A percentile compares a stretch with the other conserved stretches of the same genome.
Evolutionary conservation across 2,888 invertebrate species (phyloP).

Genomic region (Morpho achilles): DNA sequence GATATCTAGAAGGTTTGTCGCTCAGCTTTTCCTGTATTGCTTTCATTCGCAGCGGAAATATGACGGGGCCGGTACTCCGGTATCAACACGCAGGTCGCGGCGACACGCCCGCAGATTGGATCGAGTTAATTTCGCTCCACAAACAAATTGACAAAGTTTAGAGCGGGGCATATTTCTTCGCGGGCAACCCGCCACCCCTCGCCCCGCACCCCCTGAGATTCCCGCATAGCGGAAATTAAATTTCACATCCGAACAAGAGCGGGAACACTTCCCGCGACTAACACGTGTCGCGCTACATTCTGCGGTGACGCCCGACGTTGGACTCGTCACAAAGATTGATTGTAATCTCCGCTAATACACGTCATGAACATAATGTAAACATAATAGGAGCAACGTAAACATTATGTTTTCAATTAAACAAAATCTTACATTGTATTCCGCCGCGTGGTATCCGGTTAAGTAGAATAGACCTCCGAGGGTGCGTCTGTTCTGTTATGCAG

Average conservation of each 20-base stretch:
- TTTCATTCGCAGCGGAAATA: conserved; percentile 50
- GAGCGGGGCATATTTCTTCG: conserved; percentile 78
- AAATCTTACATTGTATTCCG: too few species aligned
- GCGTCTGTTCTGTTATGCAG: too few species aligned
- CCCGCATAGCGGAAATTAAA: conserved; percentile 77
- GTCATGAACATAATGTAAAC: background rate
- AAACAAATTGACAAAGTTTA: conserved; percentile 80
- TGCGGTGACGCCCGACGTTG: conserved; percentile 42
- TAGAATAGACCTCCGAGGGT: too few species aligned
- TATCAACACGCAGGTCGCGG: conserved; percentile 63
- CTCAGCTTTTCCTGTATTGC: conserved; percentile 48
- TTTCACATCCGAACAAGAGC: conserved; percentile 78
- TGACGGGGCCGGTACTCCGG: conserved; percentile 47
- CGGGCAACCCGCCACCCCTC: conserved; percentile 42
- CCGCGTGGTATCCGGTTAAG: too few species aligned
- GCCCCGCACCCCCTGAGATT: conserved; percentile 54
- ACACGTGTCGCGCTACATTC: conserved; percentile 52
- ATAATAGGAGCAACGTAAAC: background rate
- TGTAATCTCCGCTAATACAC: conserved; percentile 26
- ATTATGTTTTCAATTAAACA: too few species aligned
- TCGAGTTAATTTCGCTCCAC: conserved; percentile 79
- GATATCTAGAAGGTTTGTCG: conserved; percentile 2
- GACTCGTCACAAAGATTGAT: conserved; percentile 47
- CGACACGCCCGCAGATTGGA: conserved; percentile 70
- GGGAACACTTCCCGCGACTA: conserved; percentile 62